phyloP scores from a whole-genome alignment of 2,113 vertebrate genomes.

The Galeopterus variegatus region DNA sequence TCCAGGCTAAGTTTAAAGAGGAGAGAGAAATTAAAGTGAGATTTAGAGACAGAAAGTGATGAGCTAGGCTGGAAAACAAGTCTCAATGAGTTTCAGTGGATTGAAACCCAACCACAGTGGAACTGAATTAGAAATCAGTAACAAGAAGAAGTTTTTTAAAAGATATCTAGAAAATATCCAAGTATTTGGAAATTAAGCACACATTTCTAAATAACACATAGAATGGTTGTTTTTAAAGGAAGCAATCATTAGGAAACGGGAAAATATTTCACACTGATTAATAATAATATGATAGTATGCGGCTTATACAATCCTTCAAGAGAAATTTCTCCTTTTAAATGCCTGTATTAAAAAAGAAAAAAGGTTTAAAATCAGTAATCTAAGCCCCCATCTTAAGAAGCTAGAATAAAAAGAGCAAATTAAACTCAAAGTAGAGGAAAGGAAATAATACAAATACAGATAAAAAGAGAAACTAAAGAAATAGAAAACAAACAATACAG shows the following conservation, averaged over 20 bases:
- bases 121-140: slow-evolving; percentile 24
- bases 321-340: slow-evolving; percentile 24
- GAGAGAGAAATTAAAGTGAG: slow-evolving; percentile 7
- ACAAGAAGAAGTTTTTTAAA: background rate
- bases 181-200: slow-evolving; percentile 15
- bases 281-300: background rate
- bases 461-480: slow-evolving; percentile 41
- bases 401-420: background rate
- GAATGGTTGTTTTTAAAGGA: background rate
- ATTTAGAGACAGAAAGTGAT: background rate
- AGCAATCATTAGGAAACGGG: background rate
- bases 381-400: background rate
- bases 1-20: background rate
- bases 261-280: slow-evolving; percentile 43
- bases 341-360: background rate
- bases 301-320: background rate
- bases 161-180: background rate
- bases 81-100: background rate
- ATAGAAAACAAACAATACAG: background rate
- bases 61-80: background rate
- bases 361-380: background rate
- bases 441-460: background rate
- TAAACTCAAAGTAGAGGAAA: background rate
- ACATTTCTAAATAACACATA: background rate
- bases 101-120: background rate